These are phyloP conservation scores for Xenopus borealis DNA, from an alignment of 2,113 vertebrate genomes.

Conservation along the genomic window DNA sequence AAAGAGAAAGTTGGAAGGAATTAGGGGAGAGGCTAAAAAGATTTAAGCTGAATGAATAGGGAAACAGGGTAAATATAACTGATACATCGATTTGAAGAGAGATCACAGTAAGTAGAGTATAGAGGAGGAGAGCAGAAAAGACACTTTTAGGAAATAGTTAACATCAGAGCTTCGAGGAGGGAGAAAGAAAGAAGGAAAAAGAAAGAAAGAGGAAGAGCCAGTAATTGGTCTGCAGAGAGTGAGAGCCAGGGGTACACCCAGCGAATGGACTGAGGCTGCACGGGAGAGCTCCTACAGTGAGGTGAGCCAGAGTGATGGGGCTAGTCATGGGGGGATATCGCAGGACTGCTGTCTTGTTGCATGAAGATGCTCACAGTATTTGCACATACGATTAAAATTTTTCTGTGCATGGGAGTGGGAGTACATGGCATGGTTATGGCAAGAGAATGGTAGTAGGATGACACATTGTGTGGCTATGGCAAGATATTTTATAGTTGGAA, in stretches of 20 bases:
- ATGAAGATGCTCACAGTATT: no score
- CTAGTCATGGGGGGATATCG: no score
- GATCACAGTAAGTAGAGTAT: neutral
- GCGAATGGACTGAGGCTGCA: neutral
- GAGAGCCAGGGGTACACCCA: neutral
- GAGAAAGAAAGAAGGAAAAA: neutral
- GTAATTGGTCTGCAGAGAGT: no score
- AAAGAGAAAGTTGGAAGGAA: slow-evolving; percentile 1
- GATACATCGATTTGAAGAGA: neutral
- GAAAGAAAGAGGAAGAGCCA: neutral
- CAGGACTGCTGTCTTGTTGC: no score
- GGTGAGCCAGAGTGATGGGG: neutral
- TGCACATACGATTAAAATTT: no score
- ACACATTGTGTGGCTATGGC: no score
- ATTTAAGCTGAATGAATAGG: neutral
- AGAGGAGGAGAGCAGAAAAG: neutral
- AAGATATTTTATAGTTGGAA: no score
- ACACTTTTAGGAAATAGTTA: neutral
- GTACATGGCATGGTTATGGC: no score
- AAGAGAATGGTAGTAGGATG: no score
- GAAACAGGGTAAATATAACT: neutral
- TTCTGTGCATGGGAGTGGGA: no score
- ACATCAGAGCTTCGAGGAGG: neutral
- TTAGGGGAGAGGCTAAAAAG: neutral
- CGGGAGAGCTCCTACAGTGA: neutral